Percentiles rank a stretch among this genome's conserved stretches.
These are phyloP conservation scores for Sesamia nonagrioides DNA, from an alignment of 1,140 invertebrate species.

Conservation along the genomic window DNA sequence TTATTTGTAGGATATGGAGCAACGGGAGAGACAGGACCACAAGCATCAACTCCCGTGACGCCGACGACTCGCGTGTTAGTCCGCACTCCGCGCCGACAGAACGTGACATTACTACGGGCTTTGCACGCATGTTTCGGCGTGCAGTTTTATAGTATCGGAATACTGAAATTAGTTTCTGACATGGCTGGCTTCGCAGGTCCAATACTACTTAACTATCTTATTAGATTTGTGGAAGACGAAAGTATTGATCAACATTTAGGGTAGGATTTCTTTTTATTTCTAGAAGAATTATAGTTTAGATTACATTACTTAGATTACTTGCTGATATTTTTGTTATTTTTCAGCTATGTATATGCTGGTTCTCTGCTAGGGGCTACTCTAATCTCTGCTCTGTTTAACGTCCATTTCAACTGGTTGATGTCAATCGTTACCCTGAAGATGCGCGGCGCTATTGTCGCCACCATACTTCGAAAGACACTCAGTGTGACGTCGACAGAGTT, in stretches of 20 bases:
- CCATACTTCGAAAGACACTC: slow-evolving; percentile 95
- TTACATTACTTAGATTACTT: too few relatives aligned
- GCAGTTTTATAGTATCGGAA: slow-evolving; percentile 96
- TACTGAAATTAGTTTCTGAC: slow-evolving; percentile 95
- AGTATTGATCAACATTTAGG: slow-evolving; percentile 90
- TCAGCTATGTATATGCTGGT: slow-evolving; percentile 92
- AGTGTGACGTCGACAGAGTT: slow-evolving; percentile 88
- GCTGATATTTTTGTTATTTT: not conserved
- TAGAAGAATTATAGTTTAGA: too few relatives aligned
- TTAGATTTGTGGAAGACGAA: slow-evolving; percentile 93
- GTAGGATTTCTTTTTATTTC: slow-evolving; percentile 56
- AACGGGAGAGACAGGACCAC: slow-evolving; percentile 67
- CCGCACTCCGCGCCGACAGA: slow-evolving; percentile 77
- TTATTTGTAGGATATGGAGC: slow-evolving; percentile 77
- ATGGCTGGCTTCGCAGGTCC: slow-evolving; percentile 95
- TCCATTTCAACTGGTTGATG: slow-evolving; percentile 97
- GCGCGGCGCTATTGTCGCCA: slow-evolving; percentile 93
- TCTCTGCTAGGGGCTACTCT: slow-evolving; percentile 91
- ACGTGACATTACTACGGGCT: slow-evolving; percentile 90
- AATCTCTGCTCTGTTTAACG: slow-evolving; percentile 93
- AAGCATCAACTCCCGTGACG: slow-evolving; percentile 74
- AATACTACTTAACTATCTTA: slow-evolving; percentile 94
- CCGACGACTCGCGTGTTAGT: slow-evolving; percentile 74
- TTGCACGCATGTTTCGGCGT: slow-evolving; percentile 95
- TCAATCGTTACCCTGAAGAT: slow-evolving; percentile 95